Conservation (phyloP, 2,797 vertebrate genomes). For the Peromyscus aztecus region DNA sequence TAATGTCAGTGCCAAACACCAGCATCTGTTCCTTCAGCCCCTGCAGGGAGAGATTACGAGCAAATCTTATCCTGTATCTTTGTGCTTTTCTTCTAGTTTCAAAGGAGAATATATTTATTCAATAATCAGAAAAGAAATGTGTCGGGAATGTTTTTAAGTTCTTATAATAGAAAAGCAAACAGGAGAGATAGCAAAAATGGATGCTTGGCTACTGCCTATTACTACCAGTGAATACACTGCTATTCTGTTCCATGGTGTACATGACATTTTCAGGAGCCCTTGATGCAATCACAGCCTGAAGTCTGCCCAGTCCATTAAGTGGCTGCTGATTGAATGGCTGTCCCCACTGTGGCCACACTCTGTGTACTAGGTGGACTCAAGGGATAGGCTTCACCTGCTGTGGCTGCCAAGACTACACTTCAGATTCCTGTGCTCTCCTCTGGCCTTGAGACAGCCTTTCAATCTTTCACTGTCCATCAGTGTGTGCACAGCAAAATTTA, state of each 20-base stretch:
- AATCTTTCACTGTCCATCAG: not conserved
- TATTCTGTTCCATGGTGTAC: not conserved
- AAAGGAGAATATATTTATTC: constrained; percentile 26
- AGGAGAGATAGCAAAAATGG: constrained; percentile 6
- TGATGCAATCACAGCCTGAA: not conserved
- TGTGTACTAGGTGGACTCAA: not conserved
- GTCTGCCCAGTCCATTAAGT: not conserved
- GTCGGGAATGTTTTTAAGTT: constrained; percentile 55
- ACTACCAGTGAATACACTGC: not conserved
- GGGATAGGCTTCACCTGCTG: not conserved
- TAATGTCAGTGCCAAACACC: not conserved
- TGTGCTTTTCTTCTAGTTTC: constrained; percentile 26
- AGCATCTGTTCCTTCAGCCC: not conserved
- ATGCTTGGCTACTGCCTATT: not conserved
- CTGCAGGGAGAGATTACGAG: not conserved
- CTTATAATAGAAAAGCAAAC: constrained; percentile 16
- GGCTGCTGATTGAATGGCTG: not conserved
- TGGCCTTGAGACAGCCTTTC: not conserved
- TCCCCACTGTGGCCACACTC: not conserved
- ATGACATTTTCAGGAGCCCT: not conserved
- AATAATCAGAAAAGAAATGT: constrained; percentile 50
- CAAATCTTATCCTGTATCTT: constrained; percentile 31
- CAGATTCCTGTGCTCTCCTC: not conserved
- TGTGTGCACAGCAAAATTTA: not conserved
- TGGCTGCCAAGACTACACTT: not conserved